Evolutionary conservation across 2,888 invertebrate genomes (phyloP).

Genomic region (Cantharis lateralis): DNA sequence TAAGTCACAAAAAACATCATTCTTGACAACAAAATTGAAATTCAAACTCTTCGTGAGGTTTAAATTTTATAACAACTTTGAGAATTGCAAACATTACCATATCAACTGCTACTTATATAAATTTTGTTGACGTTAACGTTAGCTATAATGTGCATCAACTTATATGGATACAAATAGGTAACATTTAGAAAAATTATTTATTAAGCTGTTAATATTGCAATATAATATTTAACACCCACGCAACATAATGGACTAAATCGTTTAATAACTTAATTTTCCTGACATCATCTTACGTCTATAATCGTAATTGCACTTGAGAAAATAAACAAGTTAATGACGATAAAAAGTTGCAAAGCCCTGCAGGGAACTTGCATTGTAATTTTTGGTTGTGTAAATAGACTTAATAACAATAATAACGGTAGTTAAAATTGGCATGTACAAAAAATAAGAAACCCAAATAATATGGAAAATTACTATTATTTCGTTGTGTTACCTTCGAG

Average conservation of each 20-base stretch:
- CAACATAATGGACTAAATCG: background rate
- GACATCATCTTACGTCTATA: background rate
- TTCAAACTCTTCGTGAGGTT: background rate
- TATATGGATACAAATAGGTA: background rate
- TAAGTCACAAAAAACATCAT: background rate
- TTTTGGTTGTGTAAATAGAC: background rate
- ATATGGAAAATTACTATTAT: background rate
- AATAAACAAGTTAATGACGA: background rate
- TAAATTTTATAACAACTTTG: background rate
- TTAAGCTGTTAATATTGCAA: background rate
- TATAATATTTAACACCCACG: background rate
- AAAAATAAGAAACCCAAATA: background rate
- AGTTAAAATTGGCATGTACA: background rate
- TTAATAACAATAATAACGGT: background rate
- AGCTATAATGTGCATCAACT: background rate
- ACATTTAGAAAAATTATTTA: background rate
- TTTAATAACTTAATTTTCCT: background rate
- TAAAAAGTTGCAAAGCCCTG: background rate
- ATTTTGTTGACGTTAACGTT: background rate
- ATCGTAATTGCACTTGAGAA: background rate
- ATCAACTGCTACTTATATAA: background rate
- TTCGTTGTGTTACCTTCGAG: background rate
- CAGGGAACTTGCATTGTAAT: background rate
- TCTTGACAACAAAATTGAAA: background rate
- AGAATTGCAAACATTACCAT: background rate